phyloP scores from a whole-genome alignment of 1,140 invertebrate species.

The Aphaenogaster rudis region DNA sequence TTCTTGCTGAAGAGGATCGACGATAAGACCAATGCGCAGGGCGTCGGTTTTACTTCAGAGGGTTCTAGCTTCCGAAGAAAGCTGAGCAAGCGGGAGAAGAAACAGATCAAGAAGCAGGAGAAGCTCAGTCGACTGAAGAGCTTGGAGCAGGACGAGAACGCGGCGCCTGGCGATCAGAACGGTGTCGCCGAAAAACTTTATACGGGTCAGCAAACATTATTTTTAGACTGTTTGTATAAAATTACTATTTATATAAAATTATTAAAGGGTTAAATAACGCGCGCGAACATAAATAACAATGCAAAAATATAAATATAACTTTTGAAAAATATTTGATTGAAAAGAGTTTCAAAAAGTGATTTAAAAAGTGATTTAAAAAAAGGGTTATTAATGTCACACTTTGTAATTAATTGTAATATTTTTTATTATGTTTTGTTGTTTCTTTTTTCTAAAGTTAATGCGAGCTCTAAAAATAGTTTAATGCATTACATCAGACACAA shows the following conservation, averaged over 20 bases:
- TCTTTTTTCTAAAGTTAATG: neutral
- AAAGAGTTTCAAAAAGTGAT: neutral
- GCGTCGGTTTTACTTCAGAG: constrained; percentile 87
- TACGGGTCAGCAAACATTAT: constrained; percentile 88
- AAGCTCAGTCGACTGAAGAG: constrained; percentile 95
- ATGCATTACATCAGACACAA: neutral
- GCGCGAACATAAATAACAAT: neutral
- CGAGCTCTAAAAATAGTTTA: constrained; percentile 8
- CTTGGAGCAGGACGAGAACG: constrained; percentile 89
- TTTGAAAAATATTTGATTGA: neutral
- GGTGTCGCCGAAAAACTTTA: constrained; percentile 97
- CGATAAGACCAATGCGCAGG: constrained; percentile 90
- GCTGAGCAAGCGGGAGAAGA: constrained; percentile 99
- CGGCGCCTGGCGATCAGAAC: constrained; percentile 92
- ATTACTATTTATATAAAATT: neutral
- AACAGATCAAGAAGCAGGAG: constrained; percentile 98
- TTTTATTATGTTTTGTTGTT: neutral
- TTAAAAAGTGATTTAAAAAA: neutral
- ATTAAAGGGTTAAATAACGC: neutral
- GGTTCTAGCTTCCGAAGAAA: constrained; percentile 94
- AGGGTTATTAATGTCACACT: neutral
- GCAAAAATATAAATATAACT: neutral
- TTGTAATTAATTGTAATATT: neutral
- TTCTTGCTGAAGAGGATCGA: constrained; percentile 97
- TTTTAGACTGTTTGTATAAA: constrained; percentile 17